These are phyloP conservation scores for Galerucella nymphaeae DNA, from an alignment of 2,888 invertebrate species.

Conservation along the genomic window DNA sequence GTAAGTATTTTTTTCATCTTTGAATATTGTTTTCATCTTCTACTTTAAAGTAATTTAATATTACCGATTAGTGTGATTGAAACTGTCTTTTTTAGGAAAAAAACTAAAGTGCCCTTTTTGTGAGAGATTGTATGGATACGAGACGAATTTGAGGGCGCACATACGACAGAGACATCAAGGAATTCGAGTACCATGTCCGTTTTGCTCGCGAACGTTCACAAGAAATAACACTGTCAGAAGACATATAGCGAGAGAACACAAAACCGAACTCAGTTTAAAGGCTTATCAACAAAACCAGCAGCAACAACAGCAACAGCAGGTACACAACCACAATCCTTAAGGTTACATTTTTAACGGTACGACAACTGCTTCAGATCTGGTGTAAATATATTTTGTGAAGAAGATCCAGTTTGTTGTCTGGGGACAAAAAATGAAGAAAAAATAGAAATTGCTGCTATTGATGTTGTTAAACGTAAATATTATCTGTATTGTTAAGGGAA, in stretches of 20 bases:
- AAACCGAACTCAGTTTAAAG: constrained; percentile 74
- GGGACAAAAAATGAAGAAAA: constrained; percentile 13
- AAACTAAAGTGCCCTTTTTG: constrained; percentile 93
- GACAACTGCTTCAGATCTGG: constrained; percentile 50
- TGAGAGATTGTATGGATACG: constrained; percentile 91
- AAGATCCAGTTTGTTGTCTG: constrained; percentile 48
- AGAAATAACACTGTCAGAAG: constrained; percentile 92
- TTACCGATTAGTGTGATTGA: background rate
- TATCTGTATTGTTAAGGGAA: constrained; percentile 26
- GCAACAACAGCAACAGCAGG: constrained; percentile 64
- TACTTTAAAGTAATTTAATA: background rate
- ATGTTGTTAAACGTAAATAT: constrained; percentile 55
- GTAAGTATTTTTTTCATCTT: constrained; percentile 66
- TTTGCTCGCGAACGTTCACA: constrained; percentile 90
- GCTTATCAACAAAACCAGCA: constrained; percentile 66
- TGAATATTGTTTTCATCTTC: constrained; percentile 35
- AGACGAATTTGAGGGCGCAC: constrained; percentile 91
- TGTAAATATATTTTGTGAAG: constrained; percentile 52
- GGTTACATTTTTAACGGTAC: constrained; percentile 34
- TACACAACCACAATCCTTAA: constrained; percentile 75
- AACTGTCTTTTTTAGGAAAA: constrained; percentile 74
- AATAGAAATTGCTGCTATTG: constrained; percentile 55
- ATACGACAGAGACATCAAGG: constrained; percentile 93
- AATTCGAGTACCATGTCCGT: constrained; percentile 90
- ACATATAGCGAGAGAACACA: constrained; percentile 91